Evolutionary conservation across 2,113 vertebrate genomes (phyloP), one percentile per base, ranked within the genome.

Genomic region (Struthidea cinerea): DNA sequence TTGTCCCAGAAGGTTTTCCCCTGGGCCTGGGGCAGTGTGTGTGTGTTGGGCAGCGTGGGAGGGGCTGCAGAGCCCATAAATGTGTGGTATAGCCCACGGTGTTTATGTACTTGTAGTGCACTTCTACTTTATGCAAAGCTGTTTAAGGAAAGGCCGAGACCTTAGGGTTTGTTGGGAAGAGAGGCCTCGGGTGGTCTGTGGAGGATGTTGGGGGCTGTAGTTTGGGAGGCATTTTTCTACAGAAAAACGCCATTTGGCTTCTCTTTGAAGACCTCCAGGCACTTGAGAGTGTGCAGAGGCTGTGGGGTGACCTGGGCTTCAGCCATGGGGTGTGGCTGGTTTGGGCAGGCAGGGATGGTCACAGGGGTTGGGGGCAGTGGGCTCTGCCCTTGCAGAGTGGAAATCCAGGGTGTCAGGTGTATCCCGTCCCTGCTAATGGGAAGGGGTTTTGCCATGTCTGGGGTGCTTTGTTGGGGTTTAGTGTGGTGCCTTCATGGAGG

Each of bases 291-390:
- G 2, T 28, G 26, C 15, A 46, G 50, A 35, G 47, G 26, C 46
- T 69, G 53, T 7, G 5, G 35, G 22, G 42, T 33, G 56, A 14
- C 14, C n/a, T 73, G 67, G 37, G 13, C 39, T 9, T 41, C 23
- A 21, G 18, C 6, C 6, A 4, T 6, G 12, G 5, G 16, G 33
- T 2, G 1, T 49, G 74, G 41, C 28, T 1, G 6, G 14, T 24
- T 60, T 80, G 41, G 11, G 10, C 17, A 47, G 32, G 12, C 35
- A 50, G 35, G 33, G 55, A 53, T 13, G 59, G 76, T 14, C 7
- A 0, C 27, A 47, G n/a, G 7, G 5, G 0, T 0, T 52, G 35
- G 24, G 37, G 8, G 7, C 1, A 10, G 47, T 3, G 16, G 8
- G 6, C 26, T 86, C n/a, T 83, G 68, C 32, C 32, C 39, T 81